Percentiles rank a stretch among this genome's conserved stretches.
Conservation (phyloP, 2,113 vertebrate genomes). For the Bufo bufo region DNA sequence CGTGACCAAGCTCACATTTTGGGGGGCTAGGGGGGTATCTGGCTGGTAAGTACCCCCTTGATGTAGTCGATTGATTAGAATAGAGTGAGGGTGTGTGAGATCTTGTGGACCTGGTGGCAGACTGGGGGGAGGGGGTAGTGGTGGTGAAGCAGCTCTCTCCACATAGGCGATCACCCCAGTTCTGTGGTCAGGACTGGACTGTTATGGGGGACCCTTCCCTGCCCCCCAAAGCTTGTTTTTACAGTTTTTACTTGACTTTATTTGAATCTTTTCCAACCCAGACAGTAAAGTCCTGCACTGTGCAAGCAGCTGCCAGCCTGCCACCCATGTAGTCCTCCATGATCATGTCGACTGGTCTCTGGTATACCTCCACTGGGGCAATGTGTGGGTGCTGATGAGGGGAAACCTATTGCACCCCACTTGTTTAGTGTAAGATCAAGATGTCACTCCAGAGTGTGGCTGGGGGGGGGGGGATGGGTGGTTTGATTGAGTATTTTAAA, state of each 20-base stretch:
- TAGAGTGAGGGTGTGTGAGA: neutral
- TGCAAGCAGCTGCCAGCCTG: constrained; percentile 28
- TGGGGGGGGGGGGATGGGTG: neutral
- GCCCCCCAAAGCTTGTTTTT: neutral
- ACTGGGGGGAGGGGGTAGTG: neutral
- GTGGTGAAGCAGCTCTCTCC: neutral
- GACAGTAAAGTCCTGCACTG: neutral
- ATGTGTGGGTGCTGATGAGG: neutral
- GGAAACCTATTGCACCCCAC: neutral
- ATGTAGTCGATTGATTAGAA: neutral
- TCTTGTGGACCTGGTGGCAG: neutral
- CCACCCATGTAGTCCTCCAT: neutral
- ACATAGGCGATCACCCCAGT: neutral
- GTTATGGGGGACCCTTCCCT: neutral
- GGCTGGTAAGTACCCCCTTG: neutral
- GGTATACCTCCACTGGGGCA: neutral
- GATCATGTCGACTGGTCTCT: neutral
- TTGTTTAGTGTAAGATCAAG: neutral
- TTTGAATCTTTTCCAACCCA: neutral
- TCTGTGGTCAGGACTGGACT: neutral
- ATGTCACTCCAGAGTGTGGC: neutral
- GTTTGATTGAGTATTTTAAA: neutral
- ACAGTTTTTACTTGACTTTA: neutral
- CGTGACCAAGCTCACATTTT: constrained; percentile 25
- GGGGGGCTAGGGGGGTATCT: neutral